Conservation (phyloP, 2,888 invertebrate species). For the Neoscelio sp. region DNA sequence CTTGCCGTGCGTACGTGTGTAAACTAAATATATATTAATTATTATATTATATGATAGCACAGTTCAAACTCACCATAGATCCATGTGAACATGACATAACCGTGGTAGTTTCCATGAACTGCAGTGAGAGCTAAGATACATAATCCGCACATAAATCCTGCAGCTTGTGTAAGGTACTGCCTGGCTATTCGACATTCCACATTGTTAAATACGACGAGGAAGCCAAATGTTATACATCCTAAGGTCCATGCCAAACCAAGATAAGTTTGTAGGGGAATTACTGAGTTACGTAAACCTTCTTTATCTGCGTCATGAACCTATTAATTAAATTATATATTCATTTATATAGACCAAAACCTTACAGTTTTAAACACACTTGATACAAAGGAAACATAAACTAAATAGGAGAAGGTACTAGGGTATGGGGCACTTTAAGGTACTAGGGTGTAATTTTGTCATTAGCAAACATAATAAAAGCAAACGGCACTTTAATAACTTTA, state of each 20-base stretch:
- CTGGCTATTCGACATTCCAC: slow-evolving; percentile 93
- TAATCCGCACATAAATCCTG: slow-evolving; percentile 90
- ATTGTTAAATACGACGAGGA: slow-evolving; percentile 92
- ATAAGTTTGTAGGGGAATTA: slow-evolving; percentile 88
- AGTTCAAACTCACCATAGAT: slow-evolving; percentile 86
- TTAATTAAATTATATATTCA: too few species aligned
- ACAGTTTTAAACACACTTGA: too few species aligned
- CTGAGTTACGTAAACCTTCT: slow-evolving; percentile 88
- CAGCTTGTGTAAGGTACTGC: slow-evolving; percentile 93
- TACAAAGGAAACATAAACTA: too few species aligned
- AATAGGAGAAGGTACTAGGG: too few species aligned
- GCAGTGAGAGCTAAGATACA: slow-evolving; percentile 91
- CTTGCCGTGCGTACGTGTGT: background rate
- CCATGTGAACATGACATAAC: slow-evolving; percentile 92
- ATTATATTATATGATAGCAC: background rate
- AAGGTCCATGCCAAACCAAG: slow-evolving; percentile 93
- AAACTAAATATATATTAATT: slow-evolving; percentile 13
- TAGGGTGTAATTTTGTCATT: too few species aligned
- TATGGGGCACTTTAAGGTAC: too few species aligned
- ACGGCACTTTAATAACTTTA: too few species aligned
- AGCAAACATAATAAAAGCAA: too few species aligned
- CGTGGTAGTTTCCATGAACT: slow-evolving; percentile 90
- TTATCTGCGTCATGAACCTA: slow-evolving; percentile 91
- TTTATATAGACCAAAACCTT: too few species aligned
- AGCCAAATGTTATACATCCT: slow-evolving; percentile 92